Base-by-base conservation (phyloP, 2,113 vertebrate species). In the Melospiza melodia region DNA sequence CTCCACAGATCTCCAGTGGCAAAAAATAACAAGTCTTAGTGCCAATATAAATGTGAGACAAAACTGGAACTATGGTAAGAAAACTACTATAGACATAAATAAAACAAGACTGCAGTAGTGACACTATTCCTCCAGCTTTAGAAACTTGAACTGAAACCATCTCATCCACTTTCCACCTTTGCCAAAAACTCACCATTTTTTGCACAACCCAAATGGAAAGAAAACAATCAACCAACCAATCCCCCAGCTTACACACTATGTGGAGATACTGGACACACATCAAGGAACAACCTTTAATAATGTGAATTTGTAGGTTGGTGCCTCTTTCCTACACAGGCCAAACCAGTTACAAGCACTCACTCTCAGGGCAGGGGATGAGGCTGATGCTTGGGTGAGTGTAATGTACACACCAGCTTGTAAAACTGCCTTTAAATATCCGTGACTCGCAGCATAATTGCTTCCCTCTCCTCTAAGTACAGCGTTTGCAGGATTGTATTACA, bases 201-300 rank as follows among this genome's bases (percentile, higher is more conserved):
- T 84, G 15, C n/a, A 61, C 6, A 46, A 9, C 15, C 67, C 67
- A 43, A 75, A 16, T 1, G 14, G 19, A n/a, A 91, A 62, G 21
- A 43, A 74, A 74, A 15, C 28, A 41, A 55, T 0, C 31, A n/a
- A 65, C 9, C 8, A 31, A 12, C 12, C 33, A 39, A 31, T 3
- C 10, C 31, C 17, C 1, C 43, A 57, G 1, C 5, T 48, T 14
- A 62, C 28, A 75, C 1, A 4, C 21, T 3, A 7, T 3, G 18
- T 20, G 24, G 58, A 80, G 41, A 65, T 4, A 44, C n/a, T 11
- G 33, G 51, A 69, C 0, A 0, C 5, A 37, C 31, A 30, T 13
- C 55, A 35, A 59, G n/a, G n/a, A 88, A 30, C 18, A 41, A 12
- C 1, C 7, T 24, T 39, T 61, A 76, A 90, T n/a, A 59, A 81